Conservation (phyloP, 2,113 vertebrate species). For the Pelmatolapia mariae region DNA sequence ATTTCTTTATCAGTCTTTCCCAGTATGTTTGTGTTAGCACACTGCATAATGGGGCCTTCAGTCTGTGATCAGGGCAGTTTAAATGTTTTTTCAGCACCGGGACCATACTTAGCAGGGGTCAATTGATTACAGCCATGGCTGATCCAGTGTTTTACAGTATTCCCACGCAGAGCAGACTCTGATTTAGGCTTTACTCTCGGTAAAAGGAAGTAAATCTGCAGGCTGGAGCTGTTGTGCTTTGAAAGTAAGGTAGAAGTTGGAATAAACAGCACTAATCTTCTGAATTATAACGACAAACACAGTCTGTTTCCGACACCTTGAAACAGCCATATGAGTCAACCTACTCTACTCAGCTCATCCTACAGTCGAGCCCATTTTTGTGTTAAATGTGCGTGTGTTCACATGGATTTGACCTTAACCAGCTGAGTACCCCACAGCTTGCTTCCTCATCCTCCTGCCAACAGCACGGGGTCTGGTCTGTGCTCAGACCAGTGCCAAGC, state of each 20-base stretch:
- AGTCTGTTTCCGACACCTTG: not conserved
- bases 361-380: not conserved
- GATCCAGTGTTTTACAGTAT: not conserved
- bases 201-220: not conserved
- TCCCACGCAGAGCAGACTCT: not conserved
- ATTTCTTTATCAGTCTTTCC: constrained; percentile 4
- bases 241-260: not conserved
- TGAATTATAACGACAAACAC: not conserved
- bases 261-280: not conserved
- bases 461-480: constrained; percentile 28
- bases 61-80: not conserved
- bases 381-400: not conserved
- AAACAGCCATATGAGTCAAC: not conserved
- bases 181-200: not conserved
- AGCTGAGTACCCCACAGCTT: constrained; percentile 53
- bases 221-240: not conserved
- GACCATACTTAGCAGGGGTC: not conserved
- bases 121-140: not conserved
- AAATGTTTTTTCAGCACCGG: not conserved
- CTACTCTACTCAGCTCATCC: not conserved
- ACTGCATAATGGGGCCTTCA: constrained; percentile 1
- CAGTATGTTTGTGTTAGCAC: not conserved
- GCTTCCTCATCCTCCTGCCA: constrained; percentile 33
- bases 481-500: constrained; percentile 45
- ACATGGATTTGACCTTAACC: constrained; percentile 44